Percentiles rank a stretch among this genome's conserved stretches.
phyloP scores from a whole-genome alignment of 1,140 invertebrate genomes.

The Penaeus chinensis region DNA sequence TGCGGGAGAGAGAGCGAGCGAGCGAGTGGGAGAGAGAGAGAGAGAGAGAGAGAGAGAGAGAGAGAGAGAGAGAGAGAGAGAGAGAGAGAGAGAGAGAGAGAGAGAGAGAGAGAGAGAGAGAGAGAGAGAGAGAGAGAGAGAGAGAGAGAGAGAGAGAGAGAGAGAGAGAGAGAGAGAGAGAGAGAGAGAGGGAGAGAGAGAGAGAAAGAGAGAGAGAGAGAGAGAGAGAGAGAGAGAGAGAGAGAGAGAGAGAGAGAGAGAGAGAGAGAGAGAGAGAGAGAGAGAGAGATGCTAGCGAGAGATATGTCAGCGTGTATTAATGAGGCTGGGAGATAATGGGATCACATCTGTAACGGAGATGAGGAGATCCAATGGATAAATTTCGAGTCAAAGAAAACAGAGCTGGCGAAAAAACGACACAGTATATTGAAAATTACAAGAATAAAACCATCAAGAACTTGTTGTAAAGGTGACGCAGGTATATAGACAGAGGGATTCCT shows the following conservation, averaged over 20 bases:
- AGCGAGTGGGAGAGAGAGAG: constrained; percentile 11
- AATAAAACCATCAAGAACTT: no score
- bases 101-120: constrained; percentile 30
- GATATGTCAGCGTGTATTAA: constrained; percentile 9
- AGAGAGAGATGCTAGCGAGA: constrained; percentile 13
- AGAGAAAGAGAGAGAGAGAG: constrained; percentile 27
- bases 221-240: constrained; percentile 29
- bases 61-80: constrained; percentile 28
- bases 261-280: constrained; percentile 39
- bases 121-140: constrained; percentile 4
- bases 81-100: constrained; percentile 28
- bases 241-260: constrained; percentile 37
- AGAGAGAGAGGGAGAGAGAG: constrained; percentile 1
- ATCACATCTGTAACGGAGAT: no score
- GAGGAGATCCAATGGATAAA: no score
- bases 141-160: constrained; percentile 21
- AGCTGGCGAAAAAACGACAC: no score
- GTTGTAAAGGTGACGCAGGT: no score
- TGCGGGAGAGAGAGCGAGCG: background rate
- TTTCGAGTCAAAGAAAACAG: no score
- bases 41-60: constrained; percentile 24
- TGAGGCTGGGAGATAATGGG: no score
- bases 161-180: background rate
- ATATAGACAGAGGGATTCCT: no score
- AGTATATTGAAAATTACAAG: no score